Evolutionary conservation across 2,888 invertebrate genomes (phyloP).

Genomic region (Dusona sp.): DNA sequence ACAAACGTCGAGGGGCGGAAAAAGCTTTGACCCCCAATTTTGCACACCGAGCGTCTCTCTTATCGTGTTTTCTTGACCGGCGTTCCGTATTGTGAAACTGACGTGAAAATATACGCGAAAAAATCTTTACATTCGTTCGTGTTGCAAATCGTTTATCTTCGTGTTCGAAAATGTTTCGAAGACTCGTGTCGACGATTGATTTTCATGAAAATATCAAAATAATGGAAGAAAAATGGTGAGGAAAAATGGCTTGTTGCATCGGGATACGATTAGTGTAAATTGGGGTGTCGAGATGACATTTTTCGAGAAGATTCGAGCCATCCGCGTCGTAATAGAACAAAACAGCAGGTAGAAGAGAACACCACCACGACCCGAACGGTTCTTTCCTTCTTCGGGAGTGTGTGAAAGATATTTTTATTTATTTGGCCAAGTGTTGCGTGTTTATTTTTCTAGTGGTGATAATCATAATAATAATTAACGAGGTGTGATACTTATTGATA

Average conservation of each 20-base stretch:
- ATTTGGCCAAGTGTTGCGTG: not conserved
- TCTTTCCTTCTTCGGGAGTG: not conserved
- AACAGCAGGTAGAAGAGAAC: not conserved
- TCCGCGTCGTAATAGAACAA: slow-evolving; percentile 12
- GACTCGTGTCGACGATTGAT: not conserved
- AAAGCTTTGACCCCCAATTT: not conserved
- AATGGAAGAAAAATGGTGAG: not conserved
- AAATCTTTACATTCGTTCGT: slow-evolving; percentile 2
- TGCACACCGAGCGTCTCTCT: not conserved
- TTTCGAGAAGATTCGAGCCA: slow-evolving; percentile 37
- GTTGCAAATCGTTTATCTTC: slow-evolving; percentile 1
- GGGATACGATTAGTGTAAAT: slow-evolving; percentile 8
- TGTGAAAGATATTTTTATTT: not conserved
- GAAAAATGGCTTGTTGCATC: not conserved
- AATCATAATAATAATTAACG: not conserved
- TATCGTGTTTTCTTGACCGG: slow-evolving; percentile 26
- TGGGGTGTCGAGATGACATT: slow-evolving; percentile 3
- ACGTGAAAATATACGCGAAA: slow-evolving; percentile 3
- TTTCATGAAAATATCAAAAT: not conserved
- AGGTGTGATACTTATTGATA: not conserved
- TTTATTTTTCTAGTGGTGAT: not conserved
- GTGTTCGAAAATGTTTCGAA: not conserved
- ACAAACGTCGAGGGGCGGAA: not conserved
- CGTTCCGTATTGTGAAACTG: slow-evolving; percentile 5
- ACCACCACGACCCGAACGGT: not conserved